Conservation (phyloP, 2,888 invertebrate genomes). For the Mellilla xanthometata region DNA sequence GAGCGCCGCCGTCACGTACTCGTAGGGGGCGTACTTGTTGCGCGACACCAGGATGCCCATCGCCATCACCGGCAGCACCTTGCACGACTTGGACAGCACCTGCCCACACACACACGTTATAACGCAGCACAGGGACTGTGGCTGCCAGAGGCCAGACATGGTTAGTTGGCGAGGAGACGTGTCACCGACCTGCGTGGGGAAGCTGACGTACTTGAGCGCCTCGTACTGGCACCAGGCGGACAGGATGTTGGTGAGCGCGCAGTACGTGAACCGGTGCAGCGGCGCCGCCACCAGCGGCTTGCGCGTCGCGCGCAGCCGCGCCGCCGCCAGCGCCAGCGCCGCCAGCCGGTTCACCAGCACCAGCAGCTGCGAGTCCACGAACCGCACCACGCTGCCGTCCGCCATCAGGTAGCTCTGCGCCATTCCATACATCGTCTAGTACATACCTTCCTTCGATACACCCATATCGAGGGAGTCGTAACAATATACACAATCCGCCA, state of each 20-base stretch:
- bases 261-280: conserved; percentile 96
- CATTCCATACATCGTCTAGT: too few relatives aligned
- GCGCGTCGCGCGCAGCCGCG: conserved; percentile 81
- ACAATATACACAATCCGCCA: too few relatives aligned
- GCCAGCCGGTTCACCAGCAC: conserved; percentile 97
- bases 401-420: conserved; percentile 86
- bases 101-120: conserved; percentile 43
- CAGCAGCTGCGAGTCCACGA: conserved; percentile 97
- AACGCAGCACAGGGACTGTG: too few relatives aligned
- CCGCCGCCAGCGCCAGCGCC: conserved; percentile 84
- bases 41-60: conserved; percentile 97
- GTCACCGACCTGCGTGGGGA: conserved; percentile 93
- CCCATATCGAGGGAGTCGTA: too few relatives aligned
- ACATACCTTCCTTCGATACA: too few relatives aligned
- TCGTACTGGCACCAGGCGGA: conserved; percentile 99
- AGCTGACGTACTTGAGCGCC: conserved; percentile 98
- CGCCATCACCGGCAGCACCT: conserved; percentile 98
- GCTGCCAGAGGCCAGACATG: too few relatives aligned
- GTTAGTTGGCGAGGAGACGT: background rate
- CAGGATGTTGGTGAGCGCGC: conserved; percentile 98
- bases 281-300: conserved; percentile 91
- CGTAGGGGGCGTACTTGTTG: conserved; percentile 93
- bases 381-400: conserved; percentile 85
- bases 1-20: conserved; percentile 94
- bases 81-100: conserved; percentile 98